These are phyloP conservation scores for Gymnopithys bicolor DNA, from an alignment of 2,797 vertebrate species.

Conservation along the genomic window DNA sequence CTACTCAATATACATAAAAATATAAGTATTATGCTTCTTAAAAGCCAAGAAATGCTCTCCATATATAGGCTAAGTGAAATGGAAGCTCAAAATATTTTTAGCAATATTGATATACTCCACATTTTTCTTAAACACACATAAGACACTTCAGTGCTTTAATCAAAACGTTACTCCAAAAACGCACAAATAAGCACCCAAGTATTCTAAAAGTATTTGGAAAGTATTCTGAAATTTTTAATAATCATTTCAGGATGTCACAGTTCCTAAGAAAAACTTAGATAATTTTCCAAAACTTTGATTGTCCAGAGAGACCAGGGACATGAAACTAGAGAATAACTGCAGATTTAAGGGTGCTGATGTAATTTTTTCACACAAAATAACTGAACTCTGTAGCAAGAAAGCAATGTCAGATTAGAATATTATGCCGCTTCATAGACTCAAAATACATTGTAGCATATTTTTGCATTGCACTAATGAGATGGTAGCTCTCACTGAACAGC, in stretches of 20 bases:
- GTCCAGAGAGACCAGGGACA: background rate
- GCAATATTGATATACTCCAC: background rate
- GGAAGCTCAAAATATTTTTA: background rate
- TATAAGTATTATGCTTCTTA: background rate
- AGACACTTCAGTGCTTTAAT: background rate
- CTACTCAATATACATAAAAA: background rate
- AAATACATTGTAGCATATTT: background rate
- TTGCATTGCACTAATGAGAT: conserved; percentile 5
- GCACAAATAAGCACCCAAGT: background rate
- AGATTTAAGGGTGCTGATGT: background rate
- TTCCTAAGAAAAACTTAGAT: background rate
- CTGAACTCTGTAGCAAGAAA: background rate
- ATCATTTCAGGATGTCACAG: background rate
- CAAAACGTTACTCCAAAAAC: background rate
- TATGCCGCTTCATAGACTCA: background rate
- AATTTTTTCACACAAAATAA: background rate
- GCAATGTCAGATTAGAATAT: background rate
- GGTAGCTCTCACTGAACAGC: background rate
- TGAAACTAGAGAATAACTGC: background rate
- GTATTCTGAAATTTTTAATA: background rate
- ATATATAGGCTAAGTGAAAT: background rate
- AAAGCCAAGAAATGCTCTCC: background rate
- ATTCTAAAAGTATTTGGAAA: background rate
- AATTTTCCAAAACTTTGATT: background rate
- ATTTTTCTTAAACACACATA: background rate